Evolutionary conservation across 2,797 vertebrate genomes (phyloP), one percentile per base, ranked within the genome.

Genomic region (Anomalospiza imberbis): DNA sequence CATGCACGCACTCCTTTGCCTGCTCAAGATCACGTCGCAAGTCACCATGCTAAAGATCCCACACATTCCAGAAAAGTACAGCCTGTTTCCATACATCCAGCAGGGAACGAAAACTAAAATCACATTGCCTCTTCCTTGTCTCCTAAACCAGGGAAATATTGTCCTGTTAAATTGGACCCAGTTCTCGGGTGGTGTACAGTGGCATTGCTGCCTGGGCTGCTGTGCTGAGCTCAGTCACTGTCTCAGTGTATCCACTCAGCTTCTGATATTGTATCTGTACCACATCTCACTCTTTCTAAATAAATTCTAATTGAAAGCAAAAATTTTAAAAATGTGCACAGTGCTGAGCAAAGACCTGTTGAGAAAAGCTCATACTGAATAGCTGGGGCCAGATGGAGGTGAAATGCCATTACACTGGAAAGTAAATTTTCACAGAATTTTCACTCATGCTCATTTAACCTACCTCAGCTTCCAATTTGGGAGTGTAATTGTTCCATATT

Each of bases 1-100:
- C 73, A 44, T 21, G 57, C 66, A 60, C 36, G 7, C 66, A 17
- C 75, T 62, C 21, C 81, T 63, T n/a, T 12, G 72, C 94, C 93
- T 95, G 82, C 80, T 68, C 34, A 32, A 15, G 50, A 75, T 80
- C 94, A 93, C 66, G 45, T 82, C 2, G 4, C 89, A 44, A 88
- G 76, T 26, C 14, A 2, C 83, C 65, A 51, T 60, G 67, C 83
- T 84, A 70, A 65, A 79, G 73, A 92, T 91, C 85, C 81, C 82
- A 72, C 26, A 5, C 73, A 73, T 93, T 96, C 80, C 88, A 89
- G 76, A 70, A 91, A 87, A 91, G 88, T 75, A 91, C 92, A 93
- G 71, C 54, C 51, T 61, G 65, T 79, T 91, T 85, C 75, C 70
- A 70, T 75, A 81, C 28, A 57, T 54, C 38, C 82, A 71, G 19